Evolutionary conservation across 2,888 invertebrate species (phyloP).

Genomic region (Lysandra coridon): DNA sequence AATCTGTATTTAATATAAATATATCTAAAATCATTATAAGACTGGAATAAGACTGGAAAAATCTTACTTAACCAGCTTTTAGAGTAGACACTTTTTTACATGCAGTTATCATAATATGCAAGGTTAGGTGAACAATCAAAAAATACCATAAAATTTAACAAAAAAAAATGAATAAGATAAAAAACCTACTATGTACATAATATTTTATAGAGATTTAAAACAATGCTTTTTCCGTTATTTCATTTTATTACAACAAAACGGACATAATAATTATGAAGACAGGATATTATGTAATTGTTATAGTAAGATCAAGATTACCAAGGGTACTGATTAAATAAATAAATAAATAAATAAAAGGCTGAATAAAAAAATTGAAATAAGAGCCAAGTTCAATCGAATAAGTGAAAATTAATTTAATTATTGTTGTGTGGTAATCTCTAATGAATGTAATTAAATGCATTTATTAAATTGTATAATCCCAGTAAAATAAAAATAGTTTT

Average conservation of each 20-base stretch:
- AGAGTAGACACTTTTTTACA: no score
- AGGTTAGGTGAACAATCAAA: no score
- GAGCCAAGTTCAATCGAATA: background rate
- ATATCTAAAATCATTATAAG: no score
- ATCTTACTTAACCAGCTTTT: no score
- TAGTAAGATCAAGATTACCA: background rate
- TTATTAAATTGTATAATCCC: no score
- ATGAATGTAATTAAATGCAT: no score
- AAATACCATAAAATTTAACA: background rate
- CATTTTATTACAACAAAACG: slow-evolving; percentile 2
- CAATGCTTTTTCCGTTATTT: background rate
- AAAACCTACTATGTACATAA: background rate
- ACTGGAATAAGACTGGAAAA: no score
- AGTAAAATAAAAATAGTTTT: no score
- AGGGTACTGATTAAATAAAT: background rate
- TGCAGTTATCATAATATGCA: no score
- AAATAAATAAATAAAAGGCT: background rate
- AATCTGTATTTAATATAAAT: no score
- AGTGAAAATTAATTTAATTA: no score
- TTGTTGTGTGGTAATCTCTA: no score
- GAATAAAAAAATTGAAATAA: background rate
- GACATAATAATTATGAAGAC: background rate
- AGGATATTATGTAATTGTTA: background rate
- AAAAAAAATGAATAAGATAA: background rate
- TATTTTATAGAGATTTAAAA: background rate